Conservation (phyloP, 2,113 vertebrate species). For the Campylorhamphus procurvoides region DNA sequence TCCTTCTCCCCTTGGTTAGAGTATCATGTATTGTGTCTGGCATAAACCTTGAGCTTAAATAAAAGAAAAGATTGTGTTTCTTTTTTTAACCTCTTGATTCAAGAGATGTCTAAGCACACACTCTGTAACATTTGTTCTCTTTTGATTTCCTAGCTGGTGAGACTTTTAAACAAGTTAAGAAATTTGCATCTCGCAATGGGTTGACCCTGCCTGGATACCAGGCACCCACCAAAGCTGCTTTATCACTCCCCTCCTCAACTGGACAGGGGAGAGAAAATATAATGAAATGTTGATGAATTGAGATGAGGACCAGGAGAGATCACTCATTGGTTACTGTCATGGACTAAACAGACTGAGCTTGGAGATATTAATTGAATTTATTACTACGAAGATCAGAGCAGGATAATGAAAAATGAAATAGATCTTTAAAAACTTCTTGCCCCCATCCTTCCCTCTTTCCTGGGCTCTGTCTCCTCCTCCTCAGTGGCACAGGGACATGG, state of each 20-base stretch:
- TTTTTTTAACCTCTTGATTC: neutral
- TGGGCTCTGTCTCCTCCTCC: neutral
- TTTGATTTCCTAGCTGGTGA: neutral
- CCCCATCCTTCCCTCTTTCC: neutral
- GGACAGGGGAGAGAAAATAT: neutral
- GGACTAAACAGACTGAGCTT: neutral
- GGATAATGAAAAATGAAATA: neutral
- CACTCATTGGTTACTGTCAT: neutral
- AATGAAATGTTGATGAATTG: neutral
- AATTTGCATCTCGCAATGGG: neutral
- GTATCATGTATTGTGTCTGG: neutral
- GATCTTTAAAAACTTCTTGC: neutral
- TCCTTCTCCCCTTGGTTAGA: neutral
- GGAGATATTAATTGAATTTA: neutral
- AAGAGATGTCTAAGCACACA: neutral
- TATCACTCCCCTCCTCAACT: neutral
- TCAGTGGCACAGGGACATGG: neutral
- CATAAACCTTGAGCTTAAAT: slow-evolving; percentile 20
- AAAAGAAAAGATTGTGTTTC: neutral
- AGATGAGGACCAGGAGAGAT: neutral
- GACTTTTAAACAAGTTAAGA: neutral
- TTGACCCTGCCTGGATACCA: neutral
- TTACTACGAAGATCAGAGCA: neutral
- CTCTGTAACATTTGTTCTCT: neutral
- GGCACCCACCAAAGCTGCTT: neutral